Conservation (phyloP, 2,888 invertebrate genomes). For the Sinotaia quadrata region DNA sequence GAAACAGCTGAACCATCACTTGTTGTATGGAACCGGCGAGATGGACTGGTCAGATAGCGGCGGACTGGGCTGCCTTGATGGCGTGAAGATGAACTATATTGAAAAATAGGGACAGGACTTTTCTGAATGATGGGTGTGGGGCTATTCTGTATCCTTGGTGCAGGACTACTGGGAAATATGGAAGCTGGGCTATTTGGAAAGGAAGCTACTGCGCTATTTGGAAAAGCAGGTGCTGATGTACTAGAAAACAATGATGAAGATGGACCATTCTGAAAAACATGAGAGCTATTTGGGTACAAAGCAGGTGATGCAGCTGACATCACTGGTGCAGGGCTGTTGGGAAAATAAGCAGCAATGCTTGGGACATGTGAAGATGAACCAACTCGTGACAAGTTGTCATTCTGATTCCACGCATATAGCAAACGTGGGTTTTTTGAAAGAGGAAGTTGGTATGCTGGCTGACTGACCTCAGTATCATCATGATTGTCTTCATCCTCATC, state of each 20-base stretch:
- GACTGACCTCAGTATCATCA: constrained; percentile 17
- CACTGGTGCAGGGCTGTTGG: constrained; percentile 12
- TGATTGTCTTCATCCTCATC: constrained; percentile 27
- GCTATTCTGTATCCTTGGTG: constrained; percentile 25
- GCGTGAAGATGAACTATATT: constrained; percentile 16
- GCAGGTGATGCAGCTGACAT: constrained; percentile 4
- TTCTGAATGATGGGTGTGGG: constrained; percentile 25
- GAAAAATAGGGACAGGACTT: constrained; percentile 24
- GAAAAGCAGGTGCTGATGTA: background rate
- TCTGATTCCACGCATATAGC: constrained; percentile 12
- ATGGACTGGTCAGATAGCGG: constrained; percentile 23
- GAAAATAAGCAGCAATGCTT: background rate
- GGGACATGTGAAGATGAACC: background rate
- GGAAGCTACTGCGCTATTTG: constrained; percentile 9
- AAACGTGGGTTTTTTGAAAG: constrained; percentile 17
- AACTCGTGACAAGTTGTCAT: background rate
- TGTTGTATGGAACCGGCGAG: constrained; percentile 14
- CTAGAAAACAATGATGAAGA: constrained; percentile 1
- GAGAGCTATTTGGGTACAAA: constrained; percentile 9
- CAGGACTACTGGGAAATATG: constrained; percentile 11
- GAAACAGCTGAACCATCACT: constrained; percentile 4
- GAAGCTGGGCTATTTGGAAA: background rate
- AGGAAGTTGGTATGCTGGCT: constrained; percentile 22
- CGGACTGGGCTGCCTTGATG: constrained; percentile 24
- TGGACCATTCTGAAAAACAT: constrained; percentile 26